phyloP scores from a whole-genome alignment of 2,113 vertebrate species.

The Limnothrissa miodon region DNA sequence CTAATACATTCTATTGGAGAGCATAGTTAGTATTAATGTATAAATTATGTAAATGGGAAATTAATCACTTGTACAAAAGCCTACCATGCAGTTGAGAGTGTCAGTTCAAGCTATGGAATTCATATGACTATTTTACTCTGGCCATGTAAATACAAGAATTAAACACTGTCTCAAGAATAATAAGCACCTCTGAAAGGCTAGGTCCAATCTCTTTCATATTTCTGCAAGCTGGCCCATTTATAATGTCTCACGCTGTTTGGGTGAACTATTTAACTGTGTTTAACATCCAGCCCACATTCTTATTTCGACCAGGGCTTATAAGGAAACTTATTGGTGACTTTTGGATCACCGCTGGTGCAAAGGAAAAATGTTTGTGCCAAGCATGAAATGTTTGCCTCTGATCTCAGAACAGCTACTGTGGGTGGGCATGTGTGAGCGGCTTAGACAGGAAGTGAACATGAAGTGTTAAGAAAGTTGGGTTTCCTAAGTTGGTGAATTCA shows the following conservation, averaged over 20 bases:
- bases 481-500: background rate
- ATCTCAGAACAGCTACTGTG: background rate
- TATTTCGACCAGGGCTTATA: background rate
- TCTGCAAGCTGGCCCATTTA: background rate
- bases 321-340: background rate
- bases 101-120: background rate
- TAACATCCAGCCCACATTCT: background rate
- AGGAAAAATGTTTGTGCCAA: background rate
- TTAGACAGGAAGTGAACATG: background rate
- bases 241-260: constrained; percentile 12
- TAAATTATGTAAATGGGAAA: background rate
- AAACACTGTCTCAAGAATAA: constrained; percentile 6
- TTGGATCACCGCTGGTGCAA: background rate
- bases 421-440: background rate
- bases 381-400: background rate
- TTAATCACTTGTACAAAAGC: background rate
- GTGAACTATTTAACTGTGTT: background rate
- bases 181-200: background rate
- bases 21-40: background rate
- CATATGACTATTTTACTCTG: background rate
- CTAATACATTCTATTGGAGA: background rate
- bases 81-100: background rate
- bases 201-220: background rate
- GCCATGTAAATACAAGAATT: background rate
- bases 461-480: background rate